Evolutionary conservation across 1,140 invertebrate species (phyloP).

Genomic region (Solen grandis): DNA sequence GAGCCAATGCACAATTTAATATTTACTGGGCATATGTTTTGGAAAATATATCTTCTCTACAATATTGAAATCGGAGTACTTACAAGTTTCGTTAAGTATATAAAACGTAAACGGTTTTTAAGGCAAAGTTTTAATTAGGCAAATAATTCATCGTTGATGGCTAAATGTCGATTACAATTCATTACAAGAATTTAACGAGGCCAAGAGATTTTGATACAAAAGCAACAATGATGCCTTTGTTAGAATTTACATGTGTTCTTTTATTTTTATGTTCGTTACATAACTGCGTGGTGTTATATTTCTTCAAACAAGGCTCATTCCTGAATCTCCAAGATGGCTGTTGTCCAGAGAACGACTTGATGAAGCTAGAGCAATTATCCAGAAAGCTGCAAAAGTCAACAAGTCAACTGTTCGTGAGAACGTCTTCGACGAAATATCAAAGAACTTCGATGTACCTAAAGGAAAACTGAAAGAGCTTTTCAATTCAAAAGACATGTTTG

Average conservation of each 20-base stretch:
- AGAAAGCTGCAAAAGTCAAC: conserved; percentile 67
- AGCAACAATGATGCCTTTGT: not conserved
- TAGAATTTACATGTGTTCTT: not conserved
- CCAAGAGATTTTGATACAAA: no score
- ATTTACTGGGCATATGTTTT: no score
- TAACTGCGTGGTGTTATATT: not conserved
- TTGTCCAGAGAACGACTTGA: conserved; percentile 63
- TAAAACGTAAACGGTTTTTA: no score
- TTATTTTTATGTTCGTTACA: not conserved
- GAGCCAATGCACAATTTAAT: no score
- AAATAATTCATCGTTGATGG: no score
- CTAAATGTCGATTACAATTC: no score
- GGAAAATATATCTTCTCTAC: no score
- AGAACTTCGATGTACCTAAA: conserved; percentile 31
- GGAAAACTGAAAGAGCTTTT: conserved; percentile 54
- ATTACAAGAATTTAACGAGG: no score
- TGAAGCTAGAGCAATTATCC: conserved; percentile 70
- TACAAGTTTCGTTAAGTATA: no score
- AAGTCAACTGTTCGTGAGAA: conserved; percentile 57
- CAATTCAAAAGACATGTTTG: conserved; percentile 27
- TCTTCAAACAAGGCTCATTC: conserved; percentile 63
- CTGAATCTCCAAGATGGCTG: conserved; percentile 76
- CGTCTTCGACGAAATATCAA: conserved; percentile 47
- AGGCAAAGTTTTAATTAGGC: no score
- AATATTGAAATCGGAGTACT: no score